These are phyloP conservation scores for Drosophila obscura DNA, from an alignment of 1,140 invertebrate genomes.

Conservation along the genomic window DNA sequence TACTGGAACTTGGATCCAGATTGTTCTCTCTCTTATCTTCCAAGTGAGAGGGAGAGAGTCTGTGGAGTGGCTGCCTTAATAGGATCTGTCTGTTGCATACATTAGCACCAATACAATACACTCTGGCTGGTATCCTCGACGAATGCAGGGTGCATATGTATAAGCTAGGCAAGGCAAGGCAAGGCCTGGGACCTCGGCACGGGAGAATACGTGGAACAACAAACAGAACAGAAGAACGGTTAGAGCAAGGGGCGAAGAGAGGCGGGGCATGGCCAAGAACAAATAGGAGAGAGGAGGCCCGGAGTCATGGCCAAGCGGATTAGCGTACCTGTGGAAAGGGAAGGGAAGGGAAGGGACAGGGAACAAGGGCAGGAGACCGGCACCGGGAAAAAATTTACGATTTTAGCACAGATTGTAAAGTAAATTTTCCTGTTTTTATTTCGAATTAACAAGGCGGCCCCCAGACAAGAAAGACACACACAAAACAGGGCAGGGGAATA, in stretches of 20 bases:
- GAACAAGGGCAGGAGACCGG: constrained; percentile 45
- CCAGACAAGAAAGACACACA: constrained; percentile 37
- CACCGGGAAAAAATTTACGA: constrained; percentile 75
- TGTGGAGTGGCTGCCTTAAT: too few relatives aligned
- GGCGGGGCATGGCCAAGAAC: constrained; percentile 48
- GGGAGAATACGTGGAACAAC: constrained; percentile 67
- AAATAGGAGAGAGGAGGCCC: constrained; percentile 61
- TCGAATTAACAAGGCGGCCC: constrained; percentile 75
- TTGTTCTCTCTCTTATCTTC: too few relatives aligned
- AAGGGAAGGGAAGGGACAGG: background rate
- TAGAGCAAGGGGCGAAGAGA: constrained; percentile 25
- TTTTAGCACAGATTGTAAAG: constrained; percentile 81
- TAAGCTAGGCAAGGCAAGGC: constrained; percentile 4
- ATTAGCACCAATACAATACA: too few relatives aligned
- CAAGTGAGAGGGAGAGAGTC: too few relatives aligned
- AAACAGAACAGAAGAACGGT: constrained; percentile 56
- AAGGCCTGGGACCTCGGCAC: constrained; percentile 5
- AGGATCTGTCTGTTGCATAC: too few relatives aligned
- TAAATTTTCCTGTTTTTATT: constrained; percentile 82
- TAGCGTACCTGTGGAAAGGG: constrained; percentile 44
- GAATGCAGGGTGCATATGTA: constrained; percentile 1
- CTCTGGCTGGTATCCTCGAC: too few relatives aligned
- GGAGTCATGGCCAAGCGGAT: constrained; percentile 75
- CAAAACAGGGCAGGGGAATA: constrained; percentile 18
- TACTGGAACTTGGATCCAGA: too few relatives aligned